These are phyloP conservation scores for Brachionus koreanus DNA, from an alignment of 1,140 invertebrate species.

Conservation along the genomic window DNA sequence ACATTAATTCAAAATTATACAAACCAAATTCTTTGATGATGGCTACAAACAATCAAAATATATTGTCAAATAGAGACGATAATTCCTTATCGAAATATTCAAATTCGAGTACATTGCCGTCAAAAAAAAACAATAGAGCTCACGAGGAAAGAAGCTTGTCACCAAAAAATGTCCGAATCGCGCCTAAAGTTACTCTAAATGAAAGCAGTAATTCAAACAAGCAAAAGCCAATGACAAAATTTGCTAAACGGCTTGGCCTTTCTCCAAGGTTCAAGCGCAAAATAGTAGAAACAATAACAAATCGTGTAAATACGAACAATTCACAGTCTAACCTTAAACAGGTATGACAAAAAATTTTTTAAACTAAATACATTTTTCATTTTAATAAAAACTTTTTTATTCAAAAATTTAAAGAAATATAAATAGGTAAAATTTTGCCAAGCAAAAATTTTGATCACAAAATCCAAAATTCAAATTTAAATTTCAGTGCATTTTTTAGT, in stretches of 20 bases:
- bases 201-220: not conserved
- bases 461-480: too few relatives aligned
- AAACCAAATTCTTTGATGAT: slow-evolving; percentile 38
- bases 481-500: too few relatives aligned
- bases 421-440: too few relatives aligned
- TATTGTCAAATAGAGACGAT: not conserved
- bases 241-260: slow-evolving; percentile 23
- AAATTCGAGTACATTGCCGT: not conserved
- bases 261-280: slow-evolving; percentile 20
- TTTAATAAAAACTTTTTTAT: too few relatives aligned
- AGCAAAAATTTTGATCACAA: too few relatives aligned
- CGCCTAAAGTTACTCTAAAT: not conserved
- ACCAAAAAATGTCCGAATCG: not conserved
- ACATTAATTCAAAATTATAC: slow-evolving; percentile 10
- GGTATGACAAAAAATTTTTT: too few relatives aligned
- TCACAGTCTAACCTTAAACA: slow-evolving; percentile 10
- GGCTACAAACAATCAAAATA: slow-evolving; percentile 1
- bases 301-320: slow-evolving; percentile 22
- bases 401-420: too few relatives aligned
- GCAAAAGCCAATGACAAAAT: not conserved
- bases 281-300: slow-evolving; percentile 36
- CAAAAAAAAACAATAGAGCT: not conserved
- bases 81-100: not conserved
- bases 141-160: not conserved
- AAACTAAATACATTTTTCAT: too few relatives aligned